Base-by-base conservation (phyloP, 2,113 vertebrate species). In the Anser brachyrhynchus region DNA sequence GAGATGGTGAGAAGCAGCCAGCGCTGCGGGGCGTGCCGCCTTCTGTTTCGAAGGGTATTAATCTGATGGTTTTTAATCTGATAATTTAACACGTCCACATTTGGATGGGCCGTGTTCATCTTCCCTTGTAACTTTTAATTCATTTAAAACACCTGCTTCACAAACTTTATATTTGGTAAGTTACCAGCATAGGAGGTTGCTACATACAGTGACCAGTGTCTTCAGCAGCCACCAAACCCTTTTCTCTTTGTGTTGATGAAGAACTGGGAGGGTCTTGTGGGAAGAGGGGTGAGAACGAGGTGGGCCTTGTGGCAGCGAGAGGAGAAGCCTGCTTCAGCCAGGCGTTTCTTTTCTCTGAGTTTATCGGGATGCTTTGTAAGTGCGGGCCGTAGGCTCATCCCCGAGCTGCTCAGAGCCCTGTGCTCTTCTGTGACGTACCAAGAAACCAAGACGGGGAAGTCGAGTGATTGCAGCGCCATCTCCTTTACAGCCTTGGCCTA, bases 191-290 rank as follows among this genome's bases (percentile, higher is more conserved):
- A 19, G 31, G 4, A n/a, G 23, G 22, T 15, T 52, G 31, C 6
- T 52, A 43, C 10, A 8, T 22, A 14, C 26, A 28, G 14, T 10
- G 3, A 2, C 18, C 21, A 0, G 14, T 7, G 39, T 41, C 28
- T 89, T 43, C 33, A 20, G 55, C 39, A 21, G 5, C 10, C 5
- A 65, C 26, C 39, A 55, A 17, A 73, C 49, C 1, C 55, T 66
- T 52, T 61, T 46, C 25, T 26, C 10, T 29, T 29, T 23, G 37
- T 25, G 1, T 15, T 19, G 79, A 6, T 2, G 26, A 26, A 16
- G n/a, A 20, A 39, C 39, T 14, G 49, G 13, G 33, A 74, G 21
- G 31, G 10, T 6, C 6, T 23, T 31, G 5, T 7, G 66, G 66
- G 79, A 74, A 65, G 41, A 64, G 49, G n/a, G 23, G 7, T 17